phyloP scores from a whole-genome alignment of 1,140 invertebrate genomes.

The Euglossa dilemma region DNA sequence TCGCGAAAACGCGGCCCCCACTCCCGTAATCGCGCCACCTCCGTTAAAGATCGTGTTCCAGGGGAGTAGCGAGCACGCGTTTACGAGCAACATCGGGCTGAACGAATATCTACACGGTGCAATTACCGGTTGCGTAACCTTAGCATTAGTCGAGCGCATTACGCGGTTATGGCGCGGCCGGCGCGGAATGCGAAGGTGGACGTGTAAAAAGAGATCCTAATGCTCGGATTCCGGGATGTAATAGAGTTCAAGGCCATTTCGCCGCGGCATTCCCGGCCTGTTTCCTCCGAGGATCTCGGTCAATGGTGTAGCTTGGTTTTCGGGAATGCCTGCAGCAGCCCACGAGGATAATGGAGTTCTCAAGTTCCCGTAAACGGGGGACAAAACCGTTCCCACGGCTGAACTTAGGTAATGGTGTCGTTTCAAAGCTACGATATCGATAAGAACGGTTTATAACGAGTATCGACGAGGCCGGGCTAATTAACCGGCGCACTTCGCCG shows the following conservation, averaged over 20 bases:
- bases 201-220: conserved; percentile 38
- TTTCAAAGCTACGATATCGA: conserved; percentile 54
- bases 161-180: neutral
- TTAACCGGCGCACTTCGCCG: conserved; percentile 50
- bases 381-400: conserved; percentile 57
- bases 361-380: conserved; percentile 64
- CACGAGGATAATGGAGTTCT: conserved; percentile 64
- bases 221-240: conserved; percentile 33
- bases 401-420: conserved; percentile 58
- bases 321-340: conserved; percentile 49
- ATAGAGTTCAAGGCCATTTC: conserved; percentile 67
- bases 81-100: conserved; percentile 16
- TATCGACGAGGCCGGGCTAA: conserved; percentile 59
- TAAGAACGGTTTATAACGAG: conserved; percentile 55
- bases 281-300: conserved; percentile 57
- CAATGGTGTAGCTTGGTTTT: conserved; percentile 60
- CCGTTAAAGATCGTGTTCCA: conserved; percentile 9
- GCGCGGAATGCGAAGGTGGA: conserved; percentile 11
- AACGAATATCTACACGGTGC: conserved; percentile 18
- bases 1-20: neutral
- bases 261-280: conserved; percentile 15
- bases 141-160: neutral
- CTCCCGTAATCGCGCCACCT: neutral
- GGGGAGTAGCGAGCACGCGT: conserved; percentile 6
- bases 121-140: conserved; percentile 34